A percentile compares a stretch with the other conserved stretches of the same genome.
Evolutionary conservation across 1,140 invertebrate species (phyloP).

Genomic region (Hestina assimilis): DNA sequence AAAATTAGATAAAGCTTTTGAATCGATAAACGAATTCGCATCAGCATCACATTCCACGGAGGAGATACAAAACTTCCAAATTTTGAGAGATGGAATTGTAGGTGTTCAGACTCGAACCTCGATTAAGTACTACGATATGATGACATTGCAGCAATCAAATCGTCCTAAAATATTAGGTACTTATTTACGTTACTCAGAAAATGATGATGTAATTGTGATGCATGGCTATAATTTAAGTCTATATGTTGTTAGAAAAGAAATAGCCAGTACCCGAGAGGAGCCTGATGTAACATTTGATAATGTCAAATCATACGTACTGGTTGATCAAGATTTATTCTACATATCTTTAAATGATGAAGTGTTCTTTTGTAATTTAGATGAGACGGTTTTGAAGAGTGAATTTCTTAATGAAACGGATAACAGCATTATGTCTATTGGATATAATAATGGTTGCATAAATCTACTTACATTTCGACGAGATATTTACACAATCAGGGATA

Average conservation of each 20-base stretch:
- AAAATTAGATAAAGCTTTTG: slow-evolving; percentile 31
- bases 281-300: slow-evolving; percentile 31
- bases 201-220: slow-evolving; percentile 36
- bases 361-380: slow-evolving; percentile 31
- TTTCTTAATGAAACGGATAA: neutral
- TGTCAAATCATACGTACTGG: slow-evolving; percentile 43
- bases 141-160: slow-evolving; percentile 32
- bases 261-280: slow-evolving; percentile 10
- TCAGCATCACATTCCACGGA: slow-evolving; percentile 32
- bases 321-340: slow-evolving; percentile 40
- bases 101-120: slow-evolving; percentile 42
- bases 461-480: slow-evolving; percentile 8
- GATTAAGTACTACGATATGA: slow-evolving; percentile 50
- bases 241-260: slow-evolving; percentile 35
- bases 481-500: neutral
- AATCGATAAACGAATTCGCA: slow-evolving; percentile 44
- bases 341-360: slow-evolving; percentile 45
- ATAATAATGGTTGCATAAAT: slow-evolving; percentile 4
- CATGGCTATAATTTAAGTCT: slow-evolving; percentile 35
- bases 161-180: slow-evolving; percentile 31
- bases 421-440: slow-evolving; percentile 9
- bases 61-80: slow-evolving; percentile 40
- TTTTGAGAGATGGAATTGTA: slow-evolving; percentile 40
- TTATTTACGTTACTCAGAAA: slow-evolving; percentile 46
- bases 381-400: slow-evolving; percentile 6